Base-by-base conservation (phyloP, 2,888 invertebrate genomes). In the Lampropteryx suffumata region DNA sequence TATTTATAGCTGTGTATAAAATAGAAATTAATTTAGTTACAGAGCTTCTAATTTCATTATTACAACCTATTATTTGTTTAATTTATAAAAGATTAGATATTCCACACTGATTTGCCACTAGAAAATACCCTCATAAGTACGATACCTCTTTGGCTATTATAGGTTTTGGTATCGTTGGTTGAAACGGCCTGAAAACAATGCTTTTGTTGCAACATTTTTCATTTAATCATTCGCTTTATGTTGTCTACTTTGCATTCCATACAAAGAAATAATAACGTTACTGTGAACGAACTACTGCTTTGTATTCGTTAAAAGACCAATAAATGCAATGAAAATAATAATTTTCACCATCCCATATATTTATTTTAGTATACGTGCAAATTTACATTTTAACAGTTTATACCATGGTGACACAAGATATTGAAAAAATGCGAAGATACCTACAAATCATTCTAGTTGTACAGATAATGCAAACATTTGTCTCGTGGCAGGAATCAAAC, bases 81-180 rank as follows among this genome's bases (percentile, higher is more conserved):
- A n/a, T n/a, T n/a, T n/a, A n/a, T n/a, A n/a, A n/a, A n/a, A n/a
- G n/a, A n/a, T n/a, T n/a, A n/a, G n/a, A n/a, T n/a, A n/a, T n/a
- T n/a, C n/a, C n/a, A n/a, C n/a, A n/a, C n/a, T n/a, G n/a, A 10
- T 35, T 24, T 41, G 14, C 14, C 26, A 30, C 36, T 32, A 28
- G 37, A 37, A 41, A 36, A 36, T 35, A 45, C 59, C 61, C 39
- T 48, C 50, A 60, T 61, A 61, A 59, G 60, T 51, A 54, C 55
- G 58, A 56, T 60, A 55, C 58, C 52, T 63, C 57, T 51, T 54
- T 33, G 39, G 33, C 37, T 41, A 52, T 57, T 51, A 53, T 51
- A 45, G 17, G n/a, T 21, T 28, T 7, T 28, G 21, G 35, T 44
- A 29, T 35, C 43, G 43, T 43, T 11, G 34, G 43, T 42, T 26